A percentile compares a stretch with the other conserved stretches of the same genome.
phyloP scores from a whole-genome alignment of 1,140 invertebrate genomes.

The Drosophila insularis region DNA sequence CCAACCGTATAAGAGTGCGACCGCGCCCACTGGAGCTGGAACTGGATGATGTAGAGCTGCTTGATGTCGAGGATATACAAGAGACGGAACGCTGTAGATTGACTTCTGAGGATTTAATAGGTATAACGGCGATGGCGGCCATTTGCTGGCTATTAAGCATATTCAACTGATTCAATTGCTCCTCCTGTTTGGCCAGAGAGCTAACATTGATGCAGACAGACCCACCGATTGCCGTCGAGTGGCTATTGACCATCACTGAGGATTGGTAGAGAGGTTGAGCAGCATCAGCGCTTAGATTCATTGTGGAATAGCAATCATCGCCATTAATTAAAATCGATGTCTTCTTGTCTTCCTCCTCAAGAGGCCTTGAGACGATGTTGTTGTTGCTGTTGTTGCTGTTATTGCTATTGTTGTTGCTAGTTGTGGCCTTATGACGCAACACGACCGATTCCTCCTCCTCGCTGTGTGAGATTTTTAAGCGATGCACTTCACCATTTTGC shows the following conservation, averaged over 20 bases:
- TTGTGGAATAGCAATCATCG: slow-evolving; percentile 87
- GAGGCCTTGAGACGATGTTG: slow-evolving; percentile 5
- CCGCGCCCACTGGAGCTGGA: slow-evolving; percentile 60
- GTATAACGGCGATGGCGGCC: slow-evolving; percentile 69
- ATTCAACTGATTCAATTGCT: slow-evolving; percentile 76
- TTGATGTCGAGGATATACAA: slow-evolving; percentile 75
- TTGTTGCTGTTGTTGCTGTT: neutral
- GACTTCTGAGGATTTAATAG: slow-evolving; percentile 66
- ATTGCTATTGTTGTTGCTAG: neutral
- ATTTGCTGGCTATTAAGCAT: slow-evolving; percentile 63
- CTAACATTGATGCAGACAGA: slow-evolving; percentile 84
- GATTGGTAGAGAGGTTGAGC: slow-evolving; percentile 86
- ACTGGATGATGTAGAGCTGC: slow-evolving; percentile 69
- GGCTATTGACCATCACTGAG: slow-evolving; percentile 85
- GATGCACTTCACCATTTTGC: slow-evolving; percentile 82
- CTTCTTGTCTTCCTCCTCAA: slow-evolving; percentile 83
- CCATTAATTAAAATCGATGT: slow-evolving; percentile 90
- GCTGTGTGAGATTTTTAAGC: slow-evolving; percentile 84
- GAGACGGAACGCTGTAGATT: slow-evolving; percentile 74
- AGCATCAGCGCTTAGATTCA: slow-evolving; percentile 85
- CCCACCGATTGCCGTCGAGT: slow-evolving; percentile 82
- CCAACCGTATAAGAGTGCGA: slow-evolving; percentile 70
- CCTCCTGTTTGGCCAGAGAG: slow-evolving; percentile 57
- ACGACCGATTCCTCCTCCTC: slow-evolving; percentile 50
- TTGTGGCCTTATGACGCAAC: slow-evolving; percentile 32